phyloP scores from a whole-genome alignment of 2,888 invertebrate genomes.

The Ormyrus rosae region DNA sequence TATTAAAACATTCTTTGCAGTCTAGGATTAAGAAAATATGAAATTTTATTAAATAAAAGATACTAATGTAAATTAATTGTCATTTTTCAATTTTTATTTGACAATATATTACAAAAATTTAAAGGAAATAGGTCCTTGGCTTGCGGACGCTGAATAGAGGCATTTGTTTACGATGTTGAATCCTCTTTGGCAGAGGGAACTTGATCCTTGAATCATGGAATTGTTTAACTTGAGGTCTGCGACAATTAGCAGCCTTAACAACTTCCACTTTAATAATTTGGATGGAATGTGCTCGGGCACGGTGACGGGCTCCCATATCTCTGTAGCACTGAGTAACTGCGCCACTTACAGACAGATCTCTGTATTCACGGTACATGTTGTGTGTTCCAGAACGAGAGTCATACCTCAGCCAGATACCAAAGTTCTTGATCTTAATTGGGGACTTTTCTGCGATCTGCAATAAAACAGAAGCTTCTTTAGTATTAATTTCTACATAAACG shows the following conservation, averaged over 20 bases:
- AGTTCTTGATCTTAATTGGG: constrained; percentile 98
- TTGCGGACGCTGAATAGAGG: constrained; percentile 89
- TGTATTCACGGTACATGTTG: constrained; percentile 99
- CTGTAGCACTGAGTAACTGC: constrained; percentile 99
- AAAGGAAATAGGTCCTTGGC: constrained; percentile 87
- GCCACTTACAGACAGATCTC: constrained; percentile 95
- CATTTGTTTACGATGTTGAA: constrained; percentile 89
- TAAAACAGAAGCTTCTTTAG: background rate
- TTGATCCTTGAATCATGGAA: constrained; percentile 98
- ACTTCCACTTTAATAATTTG: constrained; percentile 98
- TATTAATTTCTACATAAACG: background rate
- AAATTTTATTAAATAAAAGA: constrained; percentile 13
- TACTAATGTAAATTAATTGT: constrained; percentile 2
- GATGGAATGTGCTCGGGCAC: constrained; percentile 98
- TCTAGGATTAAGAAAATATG: background rate
- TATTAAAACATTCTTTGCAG: too few species aligned
- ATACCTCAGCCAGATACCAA: constrained; percentile 99
- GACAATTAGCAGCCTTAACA: constrained; percentile 91
- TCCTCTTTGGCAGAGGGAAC: constrained; percentile 97
- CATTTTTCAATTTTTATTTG: constrained; percentile 55
- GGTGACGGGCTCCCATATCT: constrained; percentile 91
- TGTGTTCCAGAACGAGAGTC: constrained; percentile 99
- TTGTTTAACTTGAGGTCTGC: constrained; percentile 96
- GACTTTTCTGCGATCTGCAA: constrained; percentile 91
- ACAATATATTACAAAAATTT: constrained; percentile 64